Evolutionary conservation across 2,888 invertebrate species (phyloP).

Genomic region (Lottia gigantea): DNA sequence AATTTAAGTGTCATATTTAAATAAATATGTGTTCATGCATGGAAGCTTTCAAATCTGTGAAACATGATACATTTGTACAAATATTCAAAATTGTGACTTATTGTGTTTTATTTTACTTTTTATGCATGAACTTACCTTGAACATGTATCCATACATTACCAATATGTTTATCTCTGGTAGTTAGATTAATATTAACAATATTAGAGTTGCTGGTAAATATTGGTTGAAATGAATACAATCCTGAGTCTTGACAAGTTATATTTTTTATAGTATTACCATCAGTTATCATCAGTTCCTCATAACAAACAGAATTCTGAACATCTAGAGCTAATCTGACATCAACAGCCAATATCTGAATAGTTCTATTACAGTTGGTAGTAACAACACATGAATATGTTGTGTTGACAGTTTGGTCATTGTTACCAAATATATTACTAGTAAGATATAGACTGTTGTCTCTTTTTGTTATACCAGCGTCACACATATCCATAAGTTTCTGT

Average conservation of each 20-base stretch:
- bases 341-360: conserved; percentile 17
- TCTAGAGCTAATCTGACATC: conserved; percentile 12
- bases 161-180: conserved; percentile 1
- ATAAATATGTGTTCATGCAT: no score
- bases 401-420: conserved; percentile 4
- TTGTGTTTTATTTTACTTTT: no score
- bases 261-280: conserved; percentile 9
- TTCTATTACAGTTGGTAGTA: conserved; percentile 17
- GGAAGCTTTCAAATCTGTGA: no score
- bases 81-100: no score
- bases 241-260: conserved; percentile 12
- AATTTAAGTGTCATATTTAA: no score
- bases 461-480: conserved; percentile 15
- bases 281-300: conserved; percentile 7
- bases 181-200: neutral
- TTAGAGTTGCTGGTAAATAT: conserved; percentile 10
- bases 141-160: conserved; percentile 20
- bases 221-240: conserved; percentile 1
- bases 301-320: neutral
- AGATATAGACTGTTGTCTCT: conserved; percentile 11
- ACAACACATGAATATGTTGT: conserved; percentile 14
- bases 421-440: conserved; percentile 16
- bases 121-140: conserved; percentile 4
- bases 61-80: no score
- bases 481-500: conserved; percentile 13